A percentile compares a stretch with the other conserved stretches of the same genome.
phyloP scores from a whole-genome alignment of 2,888 invertebrate genomes.

The Abrostola tripartita region DNA sequence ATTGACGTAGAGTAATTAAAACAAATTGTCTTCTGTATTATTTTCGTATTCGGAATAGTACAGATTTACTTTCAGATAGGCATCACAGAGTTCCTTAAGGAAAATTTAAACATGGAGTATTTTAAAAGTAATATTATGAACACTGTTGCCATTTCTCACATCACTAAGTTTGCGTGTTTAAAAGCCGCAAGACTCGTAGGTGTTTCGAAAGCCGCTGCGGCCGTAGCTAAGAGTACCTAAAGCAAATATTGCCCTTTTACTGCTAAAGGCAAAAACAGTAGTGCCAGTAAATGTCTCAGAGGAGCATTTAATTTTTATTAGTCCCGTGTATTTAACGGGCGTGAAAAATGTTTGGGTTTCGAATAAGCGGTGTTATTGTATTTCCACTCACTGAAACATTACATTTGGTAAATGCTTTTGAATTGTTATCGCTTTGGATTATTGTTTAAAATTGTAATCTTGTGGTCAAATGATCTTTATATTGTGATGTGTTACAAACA shows the following conservation, averaged over 20 bases:
- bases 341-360: conserved; percentile 50
- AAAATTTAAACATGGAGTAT: conserved; percentile 8
- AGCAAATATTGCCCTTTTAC: conserved; percentile 56
- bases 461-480: too few species aligned
- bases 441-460: background rate
- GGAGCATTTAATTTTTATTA: conserved; percentile 71
- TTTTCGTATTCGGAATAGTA: too few species aligned
- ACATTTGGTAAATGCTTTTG: conserved; percentile 1
- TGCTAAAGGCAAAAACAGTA: conserved; percentile 51
- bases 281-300: conserved; percentile 66
- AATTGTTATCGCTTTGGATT: conserved; percentile 2
- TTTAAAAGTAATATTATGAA: conserved; percentile 40
- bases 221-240: conserved; percentile 47
- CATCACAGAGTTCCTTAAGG: background rate
- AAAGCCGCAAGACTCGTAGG: conserved; percentile 38
- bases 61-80: background rate
- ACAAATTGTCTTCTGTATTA: too few species aligned
- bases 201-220: conserved; percentile 35
- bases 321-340: conserved; percentile 54
- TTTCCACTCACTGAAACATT: conserved; percentile 3
- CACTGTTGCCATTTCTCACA: conserved; percentile 32
- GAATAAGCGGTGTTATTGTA: conserved; percentile 33
- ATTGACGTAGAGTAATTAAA: too few species aligned
- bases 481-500: too few species aligned
- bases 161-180: conserved; percentile 45